Percentiles rank a stretch among this genome's conserved stretches.
phyloP scores from a whole-genome alignment of 1,140 invertebrate genomes.

The Penaeus vannamei region DNA sequence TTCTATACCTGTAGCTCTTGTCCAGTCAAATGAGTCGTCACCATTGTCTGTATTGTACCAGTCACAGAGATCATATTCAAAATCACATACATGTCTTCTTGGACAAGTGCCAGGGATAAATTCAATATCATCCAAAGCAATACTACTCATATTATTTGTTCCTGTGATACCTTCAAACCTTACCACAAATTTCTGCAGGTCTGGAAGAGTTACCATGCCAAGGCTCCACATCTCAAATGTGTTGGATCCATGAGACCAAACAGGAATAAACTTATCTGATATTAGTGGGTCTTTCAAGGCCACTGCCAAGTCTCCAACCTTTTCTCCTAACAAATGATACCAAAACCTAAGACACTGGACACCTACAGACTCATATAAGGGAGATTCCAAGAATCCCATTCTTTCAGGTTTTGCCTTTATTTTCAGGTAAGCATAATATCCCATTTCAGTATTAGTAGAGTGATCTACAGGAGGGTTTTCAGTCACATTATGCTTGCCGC shows the following conservation, averaged over 20 bases:
- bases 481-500: constrained; percentile 37
- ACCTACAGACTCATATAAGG: constrained; percentile 44
- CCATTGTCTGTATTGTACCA: constrained; percentile 42
- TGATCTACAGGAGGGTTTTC: constrained; percentile 45
- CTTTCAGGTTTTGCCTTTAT: neutral
- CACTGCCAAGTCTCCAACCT: constrained; percentile 40
- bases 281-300: neutral
- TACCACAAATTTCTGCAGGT: constrained; percentile 35
- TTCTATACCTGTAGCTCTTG: constrained; percentile 42
- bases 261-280: neutral
- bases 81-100: constrained; percentile 37
- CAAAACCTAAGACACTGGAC: constrained; percentile 58
- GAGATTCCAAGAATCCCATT: constrained; percentile 41
- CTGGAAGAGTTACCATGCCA: constrained; percentile 41
- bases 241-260: constrained; percentile 31
- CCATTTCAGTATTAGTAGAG: constrained; percentile 27
- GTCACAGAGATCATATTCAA: constrained; percentile 58
- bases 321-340: constrained; percentile 55
- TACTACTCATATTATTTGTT: constrained; percentile 29
- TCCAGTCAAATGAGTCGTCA: constrained; percentile 55
- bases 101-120: constrained; percentile 48
- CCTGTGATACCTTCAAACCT: constrained; percentile 43
- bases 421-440: constrained; percentile 52
- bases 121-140: constrained; percentile 60
- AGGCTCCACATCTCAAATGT: constrained; percentile 55